Percentiles rank a stretch among this genome's conserved stretches.
Evolutionary conservation across 1,140 invertebrate genomes (phyloP).

Genomic region (Drosophila novamexicana): DNA sequence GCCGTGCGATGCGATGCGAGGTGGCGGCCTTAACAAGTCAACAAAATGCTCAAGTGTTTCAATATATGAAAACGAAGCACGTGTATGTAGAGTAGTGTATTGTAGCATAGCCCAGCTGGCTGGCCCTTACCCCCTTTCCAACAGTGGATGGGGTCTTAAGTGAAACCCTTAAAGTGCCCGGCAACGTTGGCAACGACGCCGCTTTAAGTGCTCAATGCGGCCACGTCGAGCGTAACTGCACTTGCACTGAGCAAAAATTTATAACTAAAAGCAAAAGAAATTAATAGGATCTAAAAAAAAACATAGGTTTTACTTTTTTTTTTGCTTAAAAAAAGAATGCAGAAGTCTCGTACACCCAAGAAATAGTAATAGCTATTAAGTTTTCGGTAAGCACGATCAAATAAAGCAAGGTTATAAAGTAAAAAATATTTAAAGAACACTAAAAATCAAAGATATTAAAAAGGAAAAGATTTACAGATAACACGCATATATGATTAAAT

Average conservation of each 20-base stretch:
- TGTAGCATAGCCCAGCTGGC: conserved; percentile 1
- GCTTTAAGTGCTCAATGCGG: conserved; percentile 68
- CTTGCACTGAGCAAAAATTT: conserved; percentile 23
- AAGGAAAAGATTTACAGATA: too few species aligned
- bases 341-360: too few species aligned
- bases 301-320: too few species aligned
- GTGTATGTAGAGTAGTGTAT: conserved; percentile 20
- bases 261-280: neutral
- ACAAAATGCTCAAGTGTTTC: conserved; percentile 70
- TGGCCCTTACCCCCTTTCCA: neutral
- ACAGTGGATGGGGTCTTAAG: conserved; percentile 56
- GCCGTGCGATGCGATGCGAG: conserved; percentile 34
- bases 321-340: too few species aligned
- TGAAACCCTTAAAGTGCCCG: conserved; percentile 75
- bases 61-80: conserved; percentile 65
- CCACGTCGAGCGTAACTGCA: conserved; percentile 22
- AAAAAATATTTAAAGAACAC: too few species aligned
- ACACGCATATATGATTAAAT: too few species aligned
- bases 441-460: too few species aligned
- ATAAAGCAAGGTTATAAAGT: too few species aligned
- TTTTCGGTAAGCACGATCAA: too few species aligned
- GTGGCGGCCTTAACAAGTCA: conserved; percentile 58
- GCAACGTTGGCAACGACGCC: conserved; percentile 41
- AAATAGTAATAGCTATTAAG: too few species aligned
- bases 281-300: neutral